Evolutionary conservation across 37 sponge, comb jelly and placozoan genomes (phyloP), one percentile per base, ranked within the genome.

Genomic region (Crambe crambe): DNA sequence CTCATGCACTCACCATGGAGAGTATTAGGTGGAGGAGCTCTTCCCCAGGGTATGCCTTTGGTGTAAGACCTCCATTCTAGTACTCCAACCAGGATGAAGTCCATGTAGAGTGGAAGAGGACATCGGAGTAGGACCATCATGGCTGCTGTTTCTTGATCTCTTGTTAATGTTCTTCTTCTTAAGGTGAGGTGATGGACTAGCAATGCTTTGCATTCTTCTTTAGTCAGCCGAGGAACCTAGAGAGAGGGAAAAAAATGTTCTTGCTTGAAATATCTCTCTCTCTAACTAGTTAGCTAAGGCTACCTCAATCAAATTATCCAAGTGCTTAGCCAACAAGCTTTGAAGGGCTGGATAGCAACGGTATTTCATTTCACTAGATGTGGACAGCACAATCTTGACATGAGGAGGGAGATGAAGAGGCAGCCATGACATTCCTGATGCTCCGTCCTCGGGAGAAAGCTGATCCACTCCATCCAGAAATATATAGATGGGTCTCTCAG

Each of bases 391-490:
- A 44, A 94, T 20, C 54, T 80, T 84, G 68, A 94, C 95, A 72
- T 94, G 76, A 12, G 58, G 74, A 23, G 95, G 89, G 37, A 94
- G 82, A 8, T 34, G 0, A 10, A 60, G 39, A 18, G 95, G 95
- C 0, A 94, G 73, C 95, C 95, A 94, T 5, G 89, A 90, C 74
- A 91, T 64, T 29, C 89, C 83, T 4, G 54, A 67, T 20, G 85
- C 92, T 26, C 86, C 95, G 57, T 90, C 86, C 40, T 84, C 86
- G 1, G 81, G 71, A 27, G 89, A 83, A 3, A 94, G 80, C 68
- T 84, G 86, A 58, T 94, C 95, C 5, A 94, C 79, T 34, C 79
- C 89, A 81, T 94, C 95, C 37, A 94, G 40, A 44, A 94, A 82
- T 4, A 94, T 32, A 40, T 57, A 84, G 71, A 87, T 65, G 30